phyloP scores from a whole-genome alignment of 2,797 vertebrate species.

The Myotis findleyi region DNA sequence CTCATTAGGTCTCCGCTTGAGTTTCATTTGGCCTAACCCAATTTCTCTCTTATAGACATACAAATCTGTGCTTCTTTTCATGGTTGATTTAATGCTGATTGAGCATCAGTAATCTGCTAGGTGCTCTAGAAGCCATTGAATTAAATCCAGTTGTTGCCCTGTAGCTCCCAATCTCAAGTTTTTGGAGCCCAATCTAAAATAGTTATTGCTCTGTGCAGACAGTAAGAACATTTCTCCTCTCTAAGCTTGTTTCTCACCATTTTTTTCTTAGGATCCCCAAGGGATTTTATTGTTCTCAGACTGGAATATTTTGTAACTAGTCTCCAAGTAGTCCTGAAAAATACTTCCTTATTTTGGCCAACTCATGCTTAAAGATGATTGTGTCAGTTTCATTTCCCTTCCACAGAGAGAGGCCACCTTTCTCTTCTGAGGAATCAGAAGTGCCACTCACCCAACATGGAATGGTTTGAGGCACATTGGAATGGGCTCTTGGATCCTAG shows the following conservation, averaged over 20 bases:
- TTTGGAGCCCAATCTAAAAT: conserved; percentile 36
- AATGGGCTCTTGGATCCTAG: neutral
- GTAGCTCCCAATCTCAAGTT: conserved; percentile 11
- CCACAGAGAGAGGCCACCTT: neutral
- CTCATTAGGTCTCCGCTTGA: conserved; percentile 30
- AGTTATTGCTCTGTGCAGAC: neutral
- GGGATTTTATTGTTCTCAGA: conserved; percentile 15
- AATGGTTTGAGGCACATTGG: neutral
- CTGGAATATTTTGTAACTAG: conserved; percentile 1
- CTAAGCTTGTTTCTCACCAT: conserved; percentile 12
- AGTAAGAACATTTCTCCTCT: neutral
- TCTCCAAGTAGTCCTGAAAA: conserved; percentile 41
- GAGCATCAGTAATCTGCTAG: conserved; percentile 40
- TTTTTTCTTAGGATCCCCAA: neutral
- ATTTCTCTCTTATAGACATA: conserved; percentile 27
- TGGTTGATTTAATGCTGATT: conserved; percentile 49
- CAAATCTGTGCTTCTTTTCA: neutral
- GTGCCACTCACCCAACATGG: neutral
- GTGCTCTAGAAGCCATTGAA: conserved; percentile 49
- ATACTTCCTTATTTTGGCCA: neutral
- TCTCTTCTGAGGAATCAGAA: conserved; percentile 56
- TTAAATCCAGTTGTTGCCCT: conserved; percentile 32
- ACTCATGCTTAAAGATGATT: conserved; percentile 27
- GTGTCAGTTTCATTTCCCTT: conserved; percentile 46
- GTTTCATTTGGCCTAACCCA: conserved; percentile 3